phyloP scores from a whole-genome alignment of 2,888 invertebrate species.

The Zelleria hepariella region DNA sequence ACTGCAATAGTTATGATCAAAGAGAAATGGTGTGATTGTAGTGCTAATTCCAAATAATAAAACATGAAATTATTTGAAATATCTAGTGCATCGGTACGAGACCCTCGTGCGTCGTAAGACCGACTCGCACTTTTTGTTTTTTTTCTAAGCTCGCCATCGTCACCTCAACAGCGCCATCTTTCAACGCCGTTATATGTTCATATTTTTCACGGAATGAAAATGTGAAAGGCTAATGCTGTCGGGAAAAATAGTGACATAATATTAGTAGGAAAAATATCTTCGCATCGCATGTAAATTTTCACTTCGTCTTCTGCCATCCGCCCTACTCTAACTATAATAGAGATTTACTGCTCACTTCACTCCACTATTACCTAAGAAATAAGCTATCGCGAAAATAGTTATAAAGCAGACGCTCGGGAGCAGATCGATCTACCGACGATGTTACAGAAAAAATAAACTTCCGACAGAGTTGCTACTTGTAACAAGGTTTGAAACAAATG shows the following conservation, averaged over 20 bases:
- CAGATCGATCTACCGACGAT: constrained; percentile 3
- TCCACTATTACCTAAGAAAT: constrained; percentile 54
- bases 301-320: constrained; percentile 55
- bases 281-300: constrained; percentile 49
- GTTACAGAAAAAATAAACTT: neutral
- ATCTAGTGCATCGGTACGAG: too few species aligned
- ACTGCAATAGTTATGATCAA: too few species aligned
- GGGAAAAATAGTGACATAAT: neutral
- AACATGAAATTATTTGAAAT: too few species aligned
- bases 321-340: constrained; percentile 69
- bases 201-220: neutral
- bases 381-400: constrained; percentile 54
- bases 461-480: neutral
- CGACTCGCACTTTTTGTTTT: too few species aligned
- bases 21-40: too few species aligned
- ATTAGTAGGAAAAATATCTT: neutral
- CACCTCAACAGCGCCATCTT: neutral
- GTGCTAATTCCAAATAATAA: too few species aligned
- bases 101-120: too few species aligned
- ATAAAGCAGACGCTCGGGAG: constrained; percentile 29
- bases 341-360: constrained; percentile 70
- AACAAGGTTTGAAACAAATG: constrained; percentile 5
- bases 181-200: neutral
- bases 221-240: neutral
- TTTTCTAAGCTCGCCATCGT: neutral